Conservation (phyloP, 2,797 vertebrate genomes). For the Jordanella pulchra region DNA sequence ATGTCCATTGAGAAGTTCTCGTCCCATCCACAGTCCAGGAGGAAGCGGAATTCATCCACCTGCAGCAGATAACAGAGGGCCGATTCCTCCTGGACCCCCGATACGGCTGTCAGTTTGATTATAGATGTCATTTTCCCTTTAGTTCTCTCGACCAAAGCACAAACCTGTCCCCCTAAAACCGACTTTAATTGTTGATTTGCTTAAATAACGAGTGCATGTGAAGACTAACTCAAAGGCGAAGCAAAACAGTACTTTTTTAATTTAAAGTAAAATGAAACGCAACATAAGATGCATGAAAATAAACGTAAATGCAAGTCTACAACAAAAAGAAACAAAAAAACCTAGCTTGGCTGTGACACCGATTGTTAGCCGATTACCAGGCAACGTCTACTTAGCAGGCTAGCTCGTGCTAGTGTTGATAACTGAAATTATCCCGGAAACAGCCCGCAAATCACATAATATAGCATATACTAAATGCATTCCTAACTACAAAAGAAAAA, state of each 20-base stretch:
- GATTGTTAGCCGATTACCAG: slow-evolving; percentile 27
- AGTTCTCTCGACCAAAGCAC: slow-evolving; percentile 48
- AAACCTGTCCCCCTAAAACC: not conserved
- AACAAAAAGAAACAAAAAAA: not conserved
- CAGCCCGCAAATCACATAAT: slow-evolving; percentile 51
- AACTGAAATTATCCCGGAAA: not conserved
- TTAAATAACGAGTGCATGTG: not conserved
- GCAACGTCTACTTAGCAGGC: slow-evolving; percentile 49
- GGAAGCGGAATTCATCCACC: slow-evolving; percentile 97
- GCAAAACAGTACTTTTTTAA: not conserved
- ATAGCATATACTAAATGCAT: slow-evolving; percentile 1
- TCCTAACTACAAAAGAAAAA: slow-evolving; percentile 7
- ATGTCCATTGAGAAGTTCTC: slow-evolving; percentile 98
- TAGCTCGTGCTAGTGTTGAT: slow-evolving; percentile 25
- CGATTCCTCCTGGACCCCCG: slow-evolving; percentile 96
- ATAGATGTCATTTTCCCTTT: slow-evolving; percentile 92
- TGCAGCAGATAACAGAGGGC: slow-evolving; percentile 97
- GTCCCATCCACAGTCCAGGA: slow-evolving; percentile 98
- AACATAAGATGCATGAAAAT: not conserved
- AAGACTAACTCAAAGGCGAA: not conserved
- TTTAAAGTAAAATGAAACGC: not conserved
- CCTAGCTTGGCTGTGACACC: not conserved
- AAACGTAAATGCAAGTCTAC: not conserved
- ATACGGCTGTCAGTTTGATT: slow-evolving; percentile 96
- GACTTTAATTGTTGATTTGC: not conserved